Evolutionary conservation across 2,113 vertebrate species (phyloP), one percentile per base, ranked within the genome.

Genomic region (Tautogolabrus adspersus): DNA sequence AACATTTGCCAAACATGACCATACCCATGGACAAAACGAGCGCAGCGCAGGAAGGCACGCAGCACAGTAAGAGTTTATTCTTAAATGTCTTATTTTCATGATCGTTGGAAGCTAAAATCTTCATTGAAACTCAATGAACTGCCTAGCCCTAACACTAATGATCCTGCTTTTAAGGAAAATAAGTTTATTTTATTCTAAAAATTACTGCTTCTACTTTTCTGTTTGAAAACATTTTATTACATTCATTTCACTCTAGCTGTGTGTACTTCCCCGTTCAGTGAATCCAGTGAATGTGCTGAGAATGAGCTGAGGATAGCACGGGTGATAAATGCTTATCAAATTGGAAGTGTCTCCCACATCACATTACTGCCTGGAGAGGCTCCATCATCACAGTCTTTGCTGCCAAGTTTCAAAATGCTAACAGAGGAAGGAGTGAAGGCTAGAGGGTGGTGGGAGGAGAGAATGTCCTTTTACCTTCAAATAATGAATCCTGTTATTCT

Each of bases 281-380:
- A 75, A 61, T 75, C 38, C 30, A 30, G n/a, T 60, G 64, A 76
- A 56, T 63, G 79, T 42, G 78, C 23, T 34, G 66, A 75, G 52
- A 34, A 42, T 55, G 22, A 63, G 66, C 81, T n/a, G 55, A 77
- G 49, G 61, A 72, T 61, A 68, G 10, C 8, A 22, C 37, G n/a
- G 59, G 55, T 82, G 81, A 82, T 77, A 52, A 85, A 87, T 82
- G 80, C 84, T 84, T 61, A 81, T 88, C 60, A 82, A 88, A 87
- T 70, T 85, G 86, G 59, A 83, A 75, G 65, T 72, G 63, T 88
- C 77, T 86, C 38, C 55, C 54, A 62, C 74, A 80, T 90, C 86
- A 71, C 84, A 87, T 86, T 86, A 84, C 81, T 52, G 67, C 78
- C 70, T 81, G 81, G 78, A 84, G 71, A 77, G 75, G 51, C 75